These are phyloP conservation scores for Sesia bembeciformis DNA, from an alignment of 2,888 invertebrate genomes.

Conservation along the genomic window DNA sequence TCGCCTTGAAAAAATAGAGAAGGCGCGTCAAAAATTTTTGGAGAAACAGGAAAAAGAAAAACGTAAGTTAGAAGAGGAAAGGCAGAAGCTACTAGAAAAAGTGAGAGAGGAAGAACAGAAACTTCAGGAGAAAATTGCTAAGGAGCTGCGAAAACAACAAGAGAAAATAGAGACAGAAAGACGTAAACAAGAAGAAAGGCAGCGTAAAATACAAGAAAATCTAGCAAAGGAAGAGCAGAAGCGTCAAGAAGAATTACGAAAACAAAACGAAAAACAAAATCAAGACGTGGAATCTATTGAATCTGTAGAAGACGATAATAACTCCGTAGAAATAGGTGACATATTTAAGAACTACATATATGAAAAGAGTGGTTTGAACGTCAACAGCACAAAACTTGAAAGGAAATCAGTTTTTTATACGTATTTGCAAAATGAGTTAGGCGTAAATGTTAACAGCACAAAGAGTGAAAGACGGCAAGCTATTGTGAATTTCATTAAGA, in stretches of 20 bases:
- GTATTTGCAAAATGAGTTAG: slow-evolving; percentile 47
- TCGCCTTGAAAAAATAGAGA: slow-evolving; percentile 28
- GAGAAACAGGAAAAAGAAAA: slow-evolving; percentile 17
- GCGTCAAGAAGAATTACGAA: slow-evolving; percentile 7
- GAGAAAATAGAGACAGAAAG: slow-evolving; percentile 21
- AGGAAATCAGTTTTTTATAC: slow-evolving; percentile 38
- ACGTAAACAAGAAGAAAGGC: slow-evolving; percentile 24
- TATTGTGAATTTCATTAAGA: slow-evolving; percentile 41
- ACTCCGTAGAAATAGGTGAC: slow-evolving; percentile 48
- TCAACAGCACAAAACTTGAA: slow-evolving; percentile 36
- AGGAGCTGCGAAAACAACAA: slow-evolving; percentile 19
- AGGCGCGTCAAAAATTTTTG: slow-evolving; percentile 26
- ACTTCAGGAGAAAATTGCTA: slow-evolving; percentile 12
- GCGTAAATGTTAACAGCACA: slow-evolving; percentile 44
- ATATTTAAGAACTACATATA: slow-evolving; percentile 53
- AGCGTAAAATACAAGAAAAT: slow-evolving; percentile 1
- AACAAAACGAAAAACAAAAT: slow-evolving; percentile 21
- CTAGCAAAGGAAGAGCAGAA: slow-evolving; percentile 10
- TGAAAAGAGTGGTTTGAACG: slow-evolving; percentile 42
- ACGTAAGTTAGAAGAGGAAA: slow-evolving; percentile 16
- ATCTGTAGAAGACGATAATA: slow-evolving; percentile 31
- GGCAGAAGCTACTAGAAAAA: slow-evolving; percentile 21
- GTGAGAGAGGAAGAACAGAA: slow-evolving; percentile 29
- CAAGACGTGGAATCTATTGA: slow-evolving; percentile 15
- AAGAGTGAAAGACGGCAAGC: slow-evolving; percentile 50